phyloP scores from a whole-genome alignment of 2,888 invertebrate genomes.

The Troides oblongomaculatus region DNA sequence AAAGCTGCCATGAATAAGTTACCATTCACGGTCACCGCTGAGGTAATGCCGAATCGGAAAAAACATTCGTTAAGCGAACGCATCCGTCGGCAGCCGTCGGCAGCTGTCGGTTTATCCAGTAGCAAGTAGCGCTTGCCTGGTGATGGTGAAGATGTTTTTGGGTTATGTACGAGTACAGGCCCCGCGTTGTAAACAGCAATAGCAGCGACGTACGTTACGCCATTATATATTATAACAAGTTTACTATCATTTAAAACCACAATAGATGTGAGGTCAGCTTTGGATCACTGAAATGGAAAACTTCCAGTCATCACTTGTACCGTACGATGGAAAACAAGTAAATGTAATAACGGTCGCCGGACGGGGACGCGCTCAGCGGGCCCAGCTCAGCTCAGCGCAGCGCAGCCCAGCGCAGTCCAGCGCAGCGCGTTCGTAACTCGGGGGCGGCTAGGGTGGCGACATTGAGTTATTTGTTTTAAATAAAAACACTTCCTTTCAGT shows the following conservation, averaged over 20 bases:
- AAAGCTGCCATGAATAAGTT: constrained; percentile 30
- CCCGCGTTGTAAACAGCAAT: no score
- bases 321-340: constrained; percentile 4
- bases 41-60: constrained; percentile 13
- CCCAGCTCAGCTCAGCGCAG: no score
- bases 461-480: not conserved
- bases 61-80: not conserved
- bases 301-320: no score
- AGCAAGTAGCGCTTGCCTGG: not conserved
- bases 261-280: no score
- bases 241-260: no score
- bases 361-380: not conserved
- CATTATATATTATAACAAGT: no score
- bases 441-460: not conserved
- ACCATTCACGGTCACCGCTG: constrained; percentile 23
- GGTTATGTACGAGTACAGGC: no score
- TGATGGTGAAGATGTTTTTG: no score
- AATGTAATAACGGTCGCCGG: not conserved
- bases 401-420: no score
- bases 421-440: constrained; percentile 3
- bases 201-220: no score
- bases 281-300: no score
- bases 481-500: no score
- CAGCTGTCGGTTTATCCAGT: not conserved
- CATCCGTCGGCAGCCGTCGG: not conserved